Base-by-base conservation (phyloP, 1,140 invertebrate genomes). In the Anagrus nilaparvatae region DNA sequence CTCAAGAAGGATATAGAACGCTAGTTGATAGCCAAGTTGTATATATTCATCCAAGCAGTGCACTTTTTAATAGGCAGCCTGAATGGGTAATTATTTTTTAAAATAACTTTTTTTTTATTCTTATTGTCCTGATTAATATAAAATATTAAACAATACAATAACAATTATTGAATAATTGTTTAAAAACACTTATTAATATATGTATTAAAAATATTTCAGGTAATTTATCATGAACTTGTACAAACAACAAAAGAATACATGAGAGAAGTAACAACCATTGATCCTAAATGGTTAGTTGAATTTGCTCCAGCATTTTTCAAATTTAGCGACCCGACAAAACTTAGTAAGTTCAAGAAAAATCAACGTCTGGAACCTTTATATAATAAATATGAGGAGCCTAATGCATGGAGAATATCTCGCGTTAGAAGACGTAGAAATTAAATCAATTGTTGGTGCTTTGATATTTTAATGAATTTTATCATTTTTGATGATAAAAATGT, bases 231-330 rank as follows among this genome's bases (percentile, higher is more conserved):
- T 59, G 96, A 99, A 65, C 65, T 99, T 36, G 94, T 99, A 1
- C 86, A 98, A 65, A 99, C 97, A 1, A 99, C 97, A 0, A 99
- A 99, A 58, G 97, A 99, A 65, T 99, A 99, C 59, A 99, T 99
- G 97, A 75, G 95, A 31, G 93, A 99, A 68, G 94, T 98, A 1
- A 99, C 94, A 0, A 91, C 93, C 0, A 97, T 99, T 30, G 97
- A 99, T 73, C 93, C 97, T 1, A 96, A 97, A 67, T 99, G 97
- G 97, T 69, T 99, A 17, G 94, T 99, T 2, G 96, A 99, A 64
- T 99, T 96, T 68, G 97, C 97, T 0, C 93, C 95, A 0, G 93
- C 95, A 3, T 99, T 99, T 72, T 99, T 97, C 71, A 94, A 92
- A 65, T 96, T 97, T 66, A 93, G 89, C n/a, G 96, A 99, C 66